phyloP scores from a whole-genome alignment of 2,797 vertebrate species.

The Pipistrellus pipistrellus region DNA sequence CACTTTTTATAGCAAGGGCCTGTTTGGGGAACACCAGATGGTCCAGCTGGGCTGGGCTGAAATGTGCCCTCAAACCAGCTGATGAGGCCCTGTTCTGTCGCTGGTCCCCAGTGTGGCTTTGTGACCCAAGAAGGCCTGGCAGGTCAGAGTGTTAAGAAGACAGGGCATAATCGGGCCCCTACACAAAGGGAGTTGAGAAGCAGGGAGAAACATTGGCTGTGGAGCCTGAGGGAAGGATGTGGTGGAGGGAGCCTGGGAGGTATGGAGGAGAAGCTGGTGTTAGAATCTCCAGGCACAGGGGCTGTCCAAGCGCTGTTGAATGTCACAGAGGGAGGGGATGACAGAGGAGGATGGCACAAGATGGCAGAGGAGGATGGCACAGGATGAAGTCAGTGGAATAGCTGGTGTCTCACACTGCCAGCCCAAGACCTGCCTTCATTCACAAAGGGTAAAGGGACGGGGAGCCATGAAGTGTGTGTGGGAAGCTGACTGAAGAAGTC shows the following conservation, averaged over 20 bases:
- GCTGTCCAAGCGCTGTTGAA: not conserved
- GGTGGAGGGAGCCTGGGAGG: fast-evolving
- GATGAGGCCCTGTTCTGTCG: not conserved
- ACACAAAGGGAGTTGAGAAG: not conserved
- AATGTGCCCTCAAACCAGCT: not conserved
- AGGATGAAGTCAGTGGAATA: fast-evolving
- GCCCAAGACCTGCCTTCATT: not conserved
- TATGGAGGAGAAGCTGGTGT: not conserved
- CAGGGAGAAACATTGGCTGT: not conserved
- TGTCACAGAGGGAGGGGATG: not conserved
- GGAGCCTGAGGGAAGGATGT: not conserved
- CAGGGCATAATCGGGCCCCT: too few species aligned
- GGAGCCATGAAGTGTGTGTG: not conserved
- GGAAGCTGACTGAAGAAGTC: not conserved
- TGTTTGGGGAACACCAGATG: not conserved
- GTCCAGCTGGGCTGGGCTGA: not conserved
- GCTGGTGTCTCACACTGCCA: fast-evolving
- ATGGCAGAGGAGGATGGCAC: too few species aligned
- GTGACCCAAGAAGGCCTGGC: not conserved
- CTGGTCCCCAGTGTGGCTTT: not conserved
- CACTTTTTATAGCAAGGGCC: not conserved
- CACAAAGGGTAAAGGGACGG: not conserved
- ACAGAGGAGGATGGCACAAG: too few species aligned
- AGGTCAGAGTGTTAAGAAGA: not conserved
- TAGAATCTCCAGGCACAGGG: too few species aligned